These are phyloP conservation scores for Dendrocincla tyrannina DNA, from an alignment of 2,797 vertebrate species.

Conservation along the genomic window DNA sequence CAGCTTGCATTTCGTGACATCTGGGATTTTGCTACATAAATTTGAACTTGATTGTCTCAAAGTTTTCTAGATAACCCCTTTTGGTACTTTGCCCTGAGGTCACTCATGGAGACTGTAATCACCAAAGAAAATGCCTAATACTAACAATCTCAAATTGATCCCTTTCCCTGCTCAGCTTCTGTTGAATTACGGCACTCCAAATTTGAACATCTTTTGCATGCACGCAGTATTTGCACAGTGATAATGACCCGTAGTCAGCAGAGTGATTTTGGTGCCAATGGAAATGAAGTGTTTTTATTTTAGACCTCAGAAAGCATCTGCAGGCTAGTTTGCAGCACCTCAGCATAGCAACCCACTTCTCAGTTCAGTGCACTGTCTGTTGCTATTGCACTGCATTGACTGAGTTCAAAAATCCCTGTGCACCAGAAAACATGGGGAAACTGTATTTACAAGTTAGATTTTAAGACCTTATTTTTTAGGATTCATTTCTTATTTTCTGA, in stretches of 20 bases:
- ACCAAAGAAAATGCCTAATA: not conserved
- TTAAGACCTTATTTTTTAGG: not conserved
- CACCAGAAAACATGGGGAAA: not conserved
- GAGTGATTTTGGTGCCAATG: not conserved
- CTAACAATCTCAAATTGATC: not conserved
- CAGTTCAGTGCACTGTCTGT: not conserved
- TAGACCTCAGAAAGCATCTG: not conserved
- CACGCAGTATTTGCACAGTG: not conserved
- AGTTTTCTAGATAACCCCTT: not conserved
- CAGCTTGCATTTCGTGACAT: not conserved
- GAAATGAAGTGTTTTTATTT: not conserved
- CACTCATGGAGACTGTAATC: not conserved
- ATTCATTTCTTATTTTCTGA: not conserved
- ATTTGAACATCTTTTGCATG: not conserved
- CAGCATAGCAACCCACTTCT: not conserved
- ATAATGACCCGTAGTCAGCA: not conserved
- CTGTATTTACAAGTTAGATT: not conserved
- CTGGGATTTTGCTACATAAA: rapidly evolving
- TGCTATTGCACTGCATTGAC: not conserved
- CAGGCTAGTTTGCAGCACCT: not conserved
- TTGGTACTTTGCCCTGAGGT: not conserved
- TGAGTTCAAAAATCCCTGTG: not conserved
- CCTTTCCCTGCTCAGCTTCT: not conserved
- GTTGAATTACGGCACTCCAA: not conserved
- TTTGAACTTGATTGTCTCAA: not conserved